phyloP scores from a whole-genome alignment of 2,113 vertebrate genomes.

The Phyllopteryx taeniolatus region DNA sequence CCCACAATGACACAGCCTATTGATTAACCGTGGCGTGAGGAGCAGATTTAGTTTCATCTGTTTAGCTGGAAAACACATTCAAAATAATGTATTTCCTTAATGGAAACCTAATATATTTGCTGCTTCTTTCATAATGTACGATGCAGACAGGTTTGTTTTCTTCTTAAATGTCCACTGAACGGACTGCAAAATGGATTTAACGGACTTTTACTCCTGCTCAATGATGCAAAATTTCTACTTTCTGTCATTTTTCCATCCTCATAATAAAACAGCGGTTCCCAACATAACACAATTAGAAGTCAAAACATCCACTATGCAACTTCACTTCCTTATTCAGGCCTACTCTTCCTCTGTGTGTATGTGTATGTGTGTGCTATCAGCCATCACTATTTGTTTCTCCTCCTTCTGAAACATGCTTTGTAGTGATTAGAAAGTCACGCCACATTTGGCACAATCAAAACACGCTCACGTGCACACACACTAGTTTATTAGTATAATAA shows the following conservation, averaged over 20 bases:
- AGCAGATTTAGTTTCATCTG: constrained; percentile 22
- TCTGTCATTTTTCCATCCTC: background rate
- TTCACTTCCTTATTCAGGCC: background rate
- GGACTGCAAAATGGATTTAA: no score
- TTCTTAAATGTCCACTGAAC: no score
- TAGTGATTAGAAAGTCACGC: constrained; percentile 41
- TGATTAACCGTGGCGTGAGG: constrained; percentile 25
- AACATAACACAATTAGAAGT: background rate
- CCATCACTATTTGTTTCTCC: constrained; percentile 1
- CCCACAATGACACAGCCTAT: background rate
- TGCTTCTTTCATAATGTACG: no score
- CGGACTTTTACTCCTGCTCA: background rate
- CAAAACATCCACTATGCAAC: background rate
- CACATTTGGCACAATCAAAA: constrained; percentile 38
- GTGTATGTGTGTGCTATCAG: constrained; percentile 11
- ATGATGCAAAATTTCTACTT: background rate
- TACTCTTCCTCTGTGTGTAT: background rate
- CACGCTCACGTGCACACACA: background rate
- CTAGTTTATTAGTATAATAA: background rate
- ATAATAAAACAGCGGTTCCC: background rate
- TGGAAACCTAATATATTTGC: constrained; percentile 11
- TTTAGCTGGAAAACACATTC: constrained; percentile 20
- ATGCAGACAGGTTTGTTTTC: no score
- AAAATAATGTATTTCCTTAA: no score
- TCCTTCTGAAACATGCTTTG: constrained; percentile 10